A percentile compares a stretch with the other conserved stretches of the same genome.
phyloP scores from a whole-genome alignment of 2,888 invertebrate genomes.

The Choristoneura rosaceana region DNA sequence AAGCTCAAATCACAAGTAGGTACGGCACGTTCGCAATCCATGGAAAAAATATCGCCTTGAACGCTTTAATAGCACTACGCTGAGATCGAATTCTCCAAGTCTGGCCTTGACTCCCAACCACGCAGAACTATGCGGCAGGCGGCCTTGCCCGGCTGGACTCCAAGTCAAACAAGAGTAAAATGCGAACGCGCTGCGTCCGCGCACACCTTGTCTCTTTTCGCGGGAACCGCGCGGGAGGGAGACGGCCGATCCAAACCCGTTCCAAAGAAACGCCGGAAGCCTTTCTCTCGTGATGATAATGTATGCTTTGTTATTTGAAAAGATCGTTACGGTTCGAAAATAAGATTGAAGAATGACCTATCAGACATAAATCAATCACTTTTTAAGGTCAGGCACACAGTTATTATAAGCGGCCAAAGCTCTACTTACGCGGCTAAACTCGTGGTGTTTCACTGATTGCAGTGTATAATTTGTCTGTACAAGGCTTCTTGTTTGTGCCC shows the following conservation, averaged over 20 bases:
- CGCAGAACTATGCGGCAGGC: constrained; percentile 55
- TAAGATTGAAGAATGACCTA: constrained; percentile 43
- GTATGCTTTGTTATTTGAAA: constrained; percentile 44
- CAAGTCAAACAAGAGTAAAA: constrained; percentile 55
- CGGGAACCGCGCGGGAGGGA: constrained; percentile 53
- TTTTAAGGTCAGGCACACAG: constrained; percentile 16
- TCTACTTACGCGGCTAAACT: not conserved
- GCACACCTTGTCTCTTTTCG: constrained; percentile 57
- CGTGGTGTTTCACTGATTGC: not conserved
- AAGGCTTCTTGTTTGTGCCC: constrained; percentile 7
- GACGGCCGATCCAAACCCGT: constrained; percentile 62
- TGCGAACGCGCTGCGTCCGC: constrained; percentile 51
- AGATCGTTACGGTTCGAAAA: constrained; percentile 44
- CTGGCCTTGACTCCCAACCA: constrained; percentile 49
- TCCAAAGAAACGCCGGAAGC: constrained; percentile 70
- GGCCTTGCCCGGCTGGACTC: constrained; percentile 60
- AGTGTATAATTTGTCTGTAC: not conserved
- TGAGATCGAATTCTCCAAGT: constrained; percentile 38
- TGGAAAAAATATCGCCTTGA: constrained; percentile 35
- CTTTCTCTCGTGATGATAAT: constrained; percentile 63
- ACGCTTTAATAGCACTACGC: constrained; percentile 30
- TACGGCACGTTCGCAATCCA: constrained; percentile 31
- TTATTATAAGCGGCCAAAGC: constrained; percentile 9
- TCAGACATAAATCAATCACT: constrained; percentile 38
- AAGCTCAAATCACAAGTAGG: constrained; percentile 5